Evolutionary conservation across 2,113 vertebrate genomes (phyloP), one percentile per base, ranked within the genome.

Genomic region (Alouatta palliata): DNA sequence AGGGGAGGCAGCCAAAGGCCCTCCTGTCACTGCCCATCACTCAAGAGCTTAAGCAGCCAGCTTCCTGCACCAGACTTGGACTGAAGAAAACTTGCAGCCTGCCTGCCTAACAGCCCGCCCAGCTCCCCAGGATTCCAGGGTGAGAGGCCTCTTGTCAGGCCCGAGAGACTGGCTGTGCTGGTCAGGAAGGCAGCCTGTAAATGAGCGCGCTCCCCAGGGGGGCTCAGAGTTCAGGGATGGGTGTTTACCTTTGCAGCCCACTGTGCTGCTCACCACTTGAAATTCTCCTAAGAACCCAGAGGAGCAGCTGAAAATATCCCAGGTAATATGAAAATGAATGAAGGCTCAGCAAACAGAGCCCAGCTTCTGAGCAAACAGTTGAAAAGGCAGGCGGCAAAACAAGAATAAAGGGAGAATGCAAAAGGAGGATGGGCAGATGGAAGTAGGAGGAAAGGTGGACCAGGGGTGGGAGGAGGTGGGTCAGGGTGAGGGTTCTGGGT

Each of bases 251-350:
- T 95, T 87, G 66, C 83, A 91, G 88, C 80, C 95, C 86, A 73
- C 37, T 40, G 43, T 94, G 75, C 93, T 93, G 82, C 76, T 97
- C 7, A 27, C 84, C 71, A 82, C 96, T 96, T 96, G 94, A 97
- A 98, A 96, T 97, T 98, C 97, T 97, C 94, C 96, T 94, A 79
- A 96, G 97, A 97, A 88, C 97, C 98, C 96, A 94, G 92, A 97
- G 95, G 97, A 97, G 77, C 84, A 64, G 95, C 96, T 95, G 95
- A 97, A 96, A 97, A 97, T 97, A 98, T 98, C 95, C 64, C 96
- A 96, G 93, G 94, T 97, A 97, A 97, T 97, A 97, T 96, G 97
- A 97, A 98, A 98, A 98, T 98, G 98, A 96, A 97, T 82, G 96
- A 95, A 73, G 82, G 96, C 92, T 98, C 71, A 90, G 97, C 96